These are phyloP conservation scores for Lagria hirta DNA, from an alignment of 2,888 invertebrate genomes.

Conservation along the genomic window DNA sequence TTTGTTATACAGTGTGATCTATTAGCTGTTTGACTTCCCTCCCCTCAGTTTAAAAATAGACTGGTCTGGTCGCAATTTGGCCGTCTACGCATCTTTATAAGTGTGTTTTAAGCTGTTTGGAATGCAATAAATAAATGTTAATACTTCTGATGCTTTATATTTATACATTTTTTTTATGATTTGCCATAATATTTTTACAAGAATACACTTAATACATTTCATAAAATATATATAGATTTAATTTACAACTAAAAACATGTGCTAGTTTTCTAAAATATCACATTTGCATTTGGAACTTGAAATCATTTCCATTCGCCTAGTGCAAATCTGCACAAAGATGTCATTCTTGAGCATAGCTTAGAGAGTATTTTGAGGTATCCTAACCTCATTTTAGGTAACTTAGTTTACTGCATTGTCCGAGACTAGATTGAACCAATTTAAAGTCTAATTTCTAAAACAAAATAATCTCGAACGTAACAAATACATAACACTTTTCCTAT, in stretches of 20 bases:
- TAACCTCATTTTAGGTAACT: constrained; percentile 28
- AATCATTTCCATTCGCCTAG: constrained; percentile 29
- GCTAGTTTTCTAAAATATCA: constrained; percentile 51
- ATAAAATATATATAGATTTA: constrained; percentile 51
- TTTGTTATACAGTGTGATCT: no score
- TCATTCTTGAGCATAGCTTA: constrained; percentile 40
- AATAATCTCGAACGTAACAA: constrained; percentile 2
- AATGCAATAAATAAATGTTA: no score
- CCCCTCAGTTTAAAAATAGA: no score
- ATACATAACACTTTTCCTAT: constrained; percentile 15
- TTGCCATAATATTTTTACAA: constrained; percentile 38
- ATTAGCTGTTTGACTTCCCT: no score
- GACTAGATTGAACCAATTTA: constrained; percentile 3
- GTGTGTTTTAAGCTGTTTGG: no score
- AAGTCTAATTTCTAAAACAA: constrained; percentile 2
- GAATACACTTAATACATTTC: constrained; percentile 50
- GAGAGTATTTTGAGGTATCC: constrained; percentile 32
- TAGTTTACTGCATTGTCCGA: constrained; percentile 19
- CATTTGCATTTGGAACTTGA: constrained; percentile 50
- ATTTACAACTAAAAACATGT: constrained; percentile 46
- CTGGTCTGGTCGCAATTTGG: no score
- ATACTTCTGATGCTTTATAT: constrained; percentile 27
- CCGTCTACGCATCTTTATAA: no score
- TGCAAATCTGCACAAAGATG: constrained; percentile 20
- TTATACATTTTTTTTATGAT: constrained; percentile 27